These are phyloP conservation scores for Euschistus heros DNA, from an alignment of 1,140 invertebrate genomes.

Conservation along the genomic window DNA sequence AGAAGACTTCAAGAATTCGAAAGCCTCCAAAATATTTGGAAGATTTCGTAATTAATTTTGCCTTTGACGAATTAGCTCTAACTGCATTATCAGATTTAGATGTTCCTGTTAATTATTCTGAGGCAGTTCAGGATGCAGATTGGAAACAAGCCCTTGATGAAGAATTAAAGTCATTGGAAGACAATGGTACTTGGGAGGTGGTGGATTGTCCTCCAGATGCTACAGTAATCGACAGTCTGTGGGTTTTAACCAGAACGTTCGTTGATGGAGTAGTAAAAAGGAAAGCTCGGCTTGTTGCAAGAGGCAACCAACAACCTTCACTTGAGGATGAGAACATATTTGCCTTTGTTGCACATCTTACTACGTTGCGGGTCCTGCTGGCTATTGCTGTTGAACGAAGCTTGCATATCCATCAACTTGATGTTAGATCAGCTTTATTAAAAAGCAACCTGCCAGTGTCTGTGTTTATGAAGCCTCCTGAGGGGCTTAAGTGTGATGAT, in stretches of 20 bases:
- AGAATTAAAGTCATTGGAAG: background rate
- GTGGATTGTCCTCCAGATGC: background rate
- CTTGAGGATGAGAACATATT: background rate
- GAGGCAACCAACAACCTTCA: constrained; percentile 11
- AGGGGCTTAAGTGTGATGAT: background rate
- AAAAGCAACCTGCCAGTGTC: background rate
- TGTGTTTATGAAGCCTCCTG: constrained; percentile 2
- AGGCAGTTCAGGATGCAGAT: too few relatives aligned
- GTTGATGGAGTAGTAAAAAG: background rate
- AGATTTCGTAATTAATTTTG: too few relatives aligned
- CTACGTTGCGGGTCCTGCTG: background rate
- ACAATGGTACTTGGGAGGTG: constrained; percentile 1
- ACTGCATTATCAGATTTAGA: too few relatives aligned
- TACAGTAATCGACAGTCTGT: background rate
- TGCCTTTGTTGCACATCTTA: constrained; percentile 5
- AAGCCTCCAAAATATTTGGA: background rate
- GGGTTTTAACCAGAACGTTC: background rate
- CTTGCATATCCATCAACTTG: constrained; percentile 4
- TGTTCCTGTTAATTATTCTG: too few relatives aligned
- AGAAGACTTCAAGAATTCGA: background rate
- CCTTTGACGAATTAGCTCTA: too few relatives aligned
- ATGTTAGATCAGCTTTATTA: constrained; percentile 5
- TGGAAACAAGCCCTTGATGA: background rate
- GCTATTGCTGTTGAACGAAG: constrained; percentile 6
- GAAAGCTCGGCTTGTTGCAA: constrained; percentile 10